Evolutionary conservation across 2,888 invertebrate species (phyloP), one percentile per base, ranked within the genome.

Genomic region (Chelonus formosanus): DNA sequence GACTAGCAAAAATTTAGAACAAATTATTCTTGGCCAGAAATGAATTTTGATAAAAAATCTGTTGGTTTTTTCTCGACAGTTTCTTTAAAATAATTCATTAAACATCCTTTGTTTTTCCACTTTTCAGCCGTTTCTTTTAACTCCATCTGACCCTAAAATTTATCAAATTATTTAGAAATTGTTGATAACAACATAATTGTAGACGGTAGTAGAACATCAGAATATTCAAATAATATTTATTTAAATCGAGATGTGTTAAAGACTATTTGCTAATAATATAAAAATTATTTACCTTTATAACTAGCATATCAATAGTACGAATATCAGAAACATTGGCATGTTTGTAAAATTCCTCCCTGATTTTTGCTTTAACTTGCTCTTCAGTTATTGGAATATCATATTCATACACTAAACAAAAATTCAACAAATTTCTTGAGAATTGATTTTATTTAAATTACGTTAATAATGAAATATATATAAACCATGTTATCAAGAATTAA

Each of bases 41-140:
- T 88, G 86, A 98, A 98, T 86, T 97, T 97, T 0, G 94, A 92
- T 35, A 98, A 86, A 84, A 98, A 98, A 86, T 96, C 96, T 76
- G 90, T 91, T 32, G 96, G 96, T 82, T 94, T 95, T 2, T 91
- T 91, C 73, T 95, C 92, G 61, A 89, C 87, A 0, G 94, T 92
- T 58, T 95, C 94, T 80, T 92, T 92, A 86, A 95, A 97, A 81
- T 90, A 95, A 65, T 86, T 81, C 97, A 97, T 96, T 34, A 98
- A 84, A 79, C 95, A 93, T 7, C 91, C 90, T 73, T 92, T 92
- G 78, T 96, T 95, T 84, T 96, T 96, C 96, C 96, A 97, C 64
- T 90, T 88, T 71, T 93, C 89, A 0, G 91, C 91, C 1, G 91
- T 87, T 86, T 98, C 97, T 80, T 93, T 91, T 32, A 98, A 87